Base-by-base conservation (phyloP, 2,888 invertebrate species). In the Tolmerus cingulatus region DNA sequence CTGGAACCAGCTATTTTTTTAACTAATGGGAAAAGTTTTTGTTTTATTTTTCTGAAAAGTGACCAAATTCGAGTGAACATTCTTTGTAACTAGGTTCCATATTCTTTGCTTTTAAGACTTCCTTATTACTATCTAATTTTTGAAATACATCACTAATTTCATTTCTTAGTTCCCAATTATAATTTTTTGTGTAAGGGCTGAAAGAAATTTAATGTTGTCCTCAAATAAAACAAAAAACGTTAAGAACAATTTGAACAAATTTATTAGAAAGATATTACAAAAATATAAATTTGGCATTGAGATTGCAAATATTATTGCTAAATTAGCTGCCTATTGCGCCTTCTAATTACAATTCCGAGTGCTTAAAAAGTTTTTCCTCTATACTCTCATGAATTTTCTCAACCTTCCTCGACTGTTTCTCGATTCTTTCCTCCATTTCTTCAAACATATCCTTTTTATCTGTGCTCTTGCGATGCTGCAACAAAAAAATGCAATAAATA, bases 371-470 rank as follows among this genome's bases (percentile, higher is more conserved):
- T 91, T 95, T 95, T 85, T 94, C 93, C 92, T 97, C 97, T 19
- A 98, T 92, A 90, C 96, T 95, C 14, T 94, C 93, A 92, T 98
- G 98, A 88, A 98, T 92, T 93, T 97, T 98, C 90, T 97, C 96
- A 0, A 97, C 96, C 91, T 97, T 97, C 89, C 96, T 94, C 4
- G 95, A 94, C 92, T 97, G 97, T 90, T 97, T 97, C 92, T 97
- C 97, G 81, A 97, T 96, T 90, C 95, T 95, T 90, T 96, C 95
- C 90, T 96, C 95, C 93, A 96, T 94, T 87, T 95, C 93, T 79
- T 94, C 94, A 90, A 95, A 94, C 86, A 94, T 94, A 89, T 95
- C 94, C 88, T 94, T 93, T 91, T 96, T 96, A 88, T 94, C 95
- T 43, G 95, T 95, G 7, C 94, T 93, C 76, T 94, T 94, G 87